phyloP scores from a whole-genome alignment of 2,888 invertebrate species.

The Ceratothoa steindachneri region DNA sequence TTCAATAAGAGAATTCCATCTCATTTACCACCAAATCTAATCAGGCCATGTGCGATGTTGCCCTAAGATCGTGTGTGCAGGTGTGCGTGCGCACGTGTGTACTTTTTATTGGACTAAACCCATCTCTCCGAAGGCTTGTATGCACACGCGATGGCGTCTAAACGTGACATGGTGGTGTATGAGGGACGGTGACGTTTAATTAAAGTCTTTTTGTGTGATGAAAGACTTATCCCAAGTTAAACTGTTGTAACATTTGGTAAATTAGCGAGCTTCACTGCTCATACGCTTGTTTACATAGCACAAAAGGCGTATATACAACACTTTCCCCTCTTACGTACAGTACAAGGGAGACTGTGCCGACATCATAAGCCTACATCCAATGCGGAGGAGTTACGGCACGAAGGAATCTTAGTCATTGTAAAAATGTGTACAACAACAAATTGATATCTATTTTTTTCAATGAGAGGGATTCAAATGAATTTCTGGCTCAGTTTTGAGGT shows the following conservation, averaged over 20 bases:
- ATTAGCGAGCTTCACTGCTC: not conserved
- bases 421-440: too few species aligned
- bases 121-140: too few species aligned
- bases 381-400: too few species aligned
- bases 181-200: not conserved
- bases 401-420: too few species aligned
- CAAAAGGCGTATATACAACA: not conserved
- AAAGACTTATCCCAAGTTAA: not conserved
- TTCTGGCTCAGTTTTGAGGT: too few species aligned
- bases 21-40: not conserved
- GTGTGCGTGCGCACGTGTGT: not conserved
- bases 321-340: too few species aligned
- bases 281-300: not conserved
- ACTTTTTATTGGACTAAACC: too few species aligned
- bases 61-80: too few species aligned
- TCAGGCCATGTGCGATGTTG: not conserved
- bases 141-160: not conserved
- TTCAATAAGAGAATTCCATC: not conserved
- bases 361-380: too few species aligned
- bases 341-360: too few species aligned
- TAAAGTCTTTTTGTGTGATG: not conserved
- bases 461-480: too few species aligned
- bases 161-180: not conserved
- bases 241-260: not conserved
- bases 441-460: too few species aligned